Conservation (phyloP, 1,140 invertebrate species). For the Physella acuta region DNA sequence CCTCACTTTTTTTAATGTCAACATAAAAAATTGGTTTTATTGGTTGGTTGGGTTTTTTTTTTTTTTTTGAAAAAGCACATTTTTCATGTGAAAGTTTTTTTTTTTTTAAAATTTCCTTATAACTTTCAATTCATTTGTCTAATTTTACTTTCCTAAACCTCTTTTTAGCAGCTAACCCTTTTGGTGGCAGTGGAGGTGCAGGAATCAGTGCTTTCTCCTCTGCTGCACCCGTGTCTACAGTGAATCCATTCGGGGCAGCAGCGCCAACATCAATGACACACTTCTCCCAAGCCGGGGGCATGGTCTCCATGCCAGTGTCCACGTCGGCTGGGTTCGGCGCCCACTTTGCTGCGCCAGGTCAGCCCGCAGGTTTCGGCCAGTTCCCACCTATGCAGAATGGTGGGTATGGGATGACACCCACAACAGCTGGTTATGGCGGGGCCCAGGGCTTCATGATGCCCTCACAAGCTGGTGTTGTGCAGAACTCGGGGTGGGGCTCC, state of each 20-base stretch:
- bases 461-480: constrained; percentile 22
- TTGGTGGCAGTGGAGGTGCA: constrained; percentile 20
- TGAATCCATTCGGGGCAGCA: constrained; percentile 38
- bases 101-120: too few relatives aligned
- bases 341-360: constrained; percentile 12
- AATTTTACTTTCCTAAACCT: too few relatives aligned
- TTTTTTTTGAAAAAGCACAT: too few relatives aligned
- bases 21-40: too few relatives aligned
- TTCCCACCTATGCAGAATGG: constrained; percentile 30
- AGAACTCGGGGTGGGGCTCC: constrained; percentile 25
- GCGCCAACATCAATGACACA: background rate
- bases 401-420: constrained; percentile 24
- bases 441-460: constrained; percentile 29
- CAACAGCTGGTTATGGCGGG: constrained; percentile 23
- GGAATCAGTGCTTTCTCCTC: background rate
- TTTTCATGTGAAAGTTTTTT: too few relatives aligned
- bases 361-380: constrained; percentile 23
- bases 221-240: constrained; percentile 18
- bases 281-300: constrained; percentile 10
- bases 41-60: too few relatives aligned
- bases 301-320: constrained; percentile 14
- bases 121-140: too few relatives aligned
- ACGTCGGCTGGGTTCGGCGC: constrained; percentile 26
- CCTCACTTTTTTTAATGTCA: too few relatives aligned
- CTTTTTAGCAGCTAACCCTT: constrained; percentile 27